phyloP scores from a whole-genome alignment of 2,797 vertebrate genomes.

The Eulemur coronatus region DNA sequence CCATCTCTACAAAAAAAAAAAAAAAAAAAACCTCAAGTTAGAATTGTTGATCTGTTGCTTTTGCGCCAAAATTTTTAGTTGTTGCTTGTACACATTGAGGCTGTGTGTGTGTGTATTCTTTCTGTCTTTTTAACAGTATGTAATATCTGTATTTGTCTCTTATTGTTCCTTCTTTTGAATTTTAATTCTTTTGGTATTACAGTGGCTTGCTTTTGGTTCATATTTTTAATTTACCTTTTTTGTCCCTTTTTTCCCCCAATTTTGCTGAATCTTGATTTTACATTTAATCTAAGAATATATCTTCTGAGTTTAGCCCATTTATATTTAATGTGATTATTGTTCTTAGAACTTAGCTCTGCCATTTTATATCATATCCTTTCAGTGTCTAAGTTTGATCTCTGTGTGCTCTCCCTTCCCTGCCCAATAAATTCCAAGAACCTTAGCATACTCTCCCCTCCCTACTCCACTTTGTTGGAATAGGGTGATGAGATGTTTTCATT shows the following conservation, averaged over 20 bases:
- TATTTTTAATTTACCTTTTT: not conserved
- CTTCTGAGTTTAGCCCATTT: slow-evolving; percentile 10
- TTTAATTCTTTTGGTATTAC: not conserved
- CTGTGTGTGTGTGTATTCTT: not conserved
- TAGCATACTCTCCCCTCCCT: not conserved
- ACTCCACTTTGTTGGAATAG: not conserved
- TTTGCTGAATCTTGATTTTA: not conserved
- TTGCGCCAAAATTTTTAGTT: not conserved
- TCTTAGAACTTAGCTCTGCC: not conserved
- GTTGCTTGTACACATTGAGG: not conserved
- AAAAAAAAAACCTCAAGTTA: not conserved
- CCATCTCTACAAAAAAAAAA: too few species aligned
- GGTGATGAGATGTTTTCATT: not conserved
- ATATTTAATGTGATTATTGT: slow-evolving; percentile 35
- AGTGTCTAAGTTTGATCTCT: not conserved
- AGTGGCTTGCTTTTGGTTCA: not conserved
- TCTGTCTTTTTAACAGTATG: not conserved
- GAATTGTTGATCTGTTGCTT: not conserved
- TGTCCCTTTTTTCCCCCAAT: not conserved
- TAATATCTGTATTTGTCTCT: not conserved
- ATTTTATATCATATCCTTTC: not conserved
- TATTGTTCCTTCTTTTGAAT: not conserved
- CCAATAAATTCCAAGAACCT: not conserved
- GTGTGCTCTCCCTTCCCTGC: not conserved
- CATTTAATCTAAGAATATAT: not conserved